A percentile compares a stretch with the other conserved stretches of the same genome.
Conservation (phyloP, 1,140 invertebrate genomes). For the Hydropsyche tenuis region DNA sequence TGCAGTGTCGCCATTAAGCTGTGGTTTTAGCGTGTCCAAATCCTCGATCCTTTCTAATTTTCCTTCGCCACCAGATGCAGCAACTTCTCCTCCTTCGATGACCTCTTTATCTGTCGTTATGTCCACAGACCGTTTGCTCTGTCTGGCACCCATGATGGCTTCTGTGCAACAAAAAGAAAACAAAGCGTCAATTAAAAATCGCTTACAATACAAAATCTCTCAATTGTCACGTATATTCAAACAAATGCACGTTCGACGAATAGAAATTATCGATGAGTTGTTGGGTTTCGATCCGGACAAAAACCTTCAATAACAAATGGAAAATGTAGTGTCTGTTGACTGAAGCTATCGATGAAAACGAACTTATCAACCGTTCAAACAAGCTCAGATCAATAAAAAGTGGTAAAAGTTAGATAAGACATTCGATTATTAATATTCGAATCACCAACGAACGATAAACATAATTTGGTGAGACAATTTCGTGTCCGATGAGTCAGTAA, state of each 20-base stretch:
- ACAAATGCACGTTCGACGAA: too few species aligned
- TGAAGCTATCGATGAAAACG: not conserved
- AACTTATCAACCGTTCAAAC: constrained; percentile 9
- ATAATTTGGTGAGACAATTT: not conserved
- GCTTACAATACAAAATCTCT: not conserved
- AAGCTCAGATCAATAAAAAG: not conserved
- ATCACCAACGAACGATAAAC: not conserved
- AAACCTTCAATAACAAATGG: not conserved
- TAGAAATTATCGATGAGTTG: not conserved
- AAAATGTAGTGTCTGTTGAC: not conserved
- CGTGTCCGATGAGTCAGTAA: not conserved
- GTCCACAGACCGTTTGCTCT: constrained; percentile 84
- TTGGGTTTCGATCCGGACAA: not conserved
- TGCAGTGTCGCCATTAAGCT: constrained; percentile 71
- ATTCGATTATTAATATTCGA: too few species aligned
- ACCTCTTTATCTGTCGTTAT: constrained; percentile 81
- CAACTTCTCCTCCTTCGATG: constrained; percentile 65
- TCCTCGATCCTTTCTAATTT: constrained; percentile 76
- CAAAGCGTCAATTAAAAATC: constrained; percentile 11
- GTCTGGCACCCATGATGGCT: constrained; percentile 76
- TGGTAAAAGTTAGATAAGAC: not conserved
- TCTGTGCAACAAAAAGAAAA: constrained; percentile 26
- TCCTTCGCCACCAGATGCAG: constrained; percentile 69
- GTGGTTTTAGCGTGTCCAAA: constrained; percentile 69
- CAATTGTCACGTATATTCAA: not conserved